Percentiles rank a stretch among this genome's conserved stretches.
These are phyloP conservation scores for Trilocha varians DNA, from an alignment of 2,888 invertebrate genomes.

Conservation along the genomic window DNA sequence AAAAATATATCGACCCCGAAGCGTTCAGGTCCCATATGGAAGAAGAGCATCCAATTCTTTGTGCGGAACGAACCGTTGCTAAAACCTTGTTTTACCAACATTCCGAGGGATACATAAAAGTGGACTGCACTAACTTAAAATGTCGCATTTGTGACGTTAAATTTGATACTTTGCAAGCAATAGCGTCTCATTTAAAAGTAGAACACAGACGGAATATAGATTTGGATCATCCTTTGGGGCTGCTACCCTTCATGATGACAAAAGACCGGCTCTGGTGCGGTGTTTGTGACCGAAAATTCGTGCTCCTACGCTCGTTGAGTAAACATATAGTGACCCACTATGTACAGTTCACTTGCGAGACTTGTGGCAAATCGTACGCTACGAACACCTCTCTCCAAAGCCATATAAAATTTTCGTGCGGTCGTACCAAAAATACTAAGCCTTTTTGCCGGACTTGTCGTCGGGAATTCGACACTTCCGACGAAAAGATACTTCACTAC, in stretches of 20 bases:
- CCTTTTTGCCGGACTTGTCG: slow-evolving; percentile 31
- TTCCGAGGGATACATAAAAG: slow-evolving; percentile 27
- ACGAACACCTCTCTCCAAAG: slow-evolving; percentile 30
- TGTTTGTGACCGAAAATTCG: too few relatives aligned
- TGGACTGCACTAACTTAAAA: slow-evolving; percentile 38
- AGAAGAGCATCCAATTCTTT: slow-evolving; percentile 13
- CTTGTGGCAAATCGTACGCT: slow-evolving; percentile 44
- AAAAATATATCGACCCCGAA: slow-evolving; percentile 40
- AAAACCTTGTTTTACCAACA: background rate
- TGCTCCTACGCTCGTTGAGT: slow-evolving; percentile 35
- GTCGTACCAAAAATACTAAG: slow-evolving; percentile 18
- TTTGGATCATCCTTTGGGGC: too few relatives aligned
- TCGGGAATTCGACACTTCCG: slow-evolving; percentile 25
- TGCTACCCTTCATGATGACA: slow-evolving; percentile 32
- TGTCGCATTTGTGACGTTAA: slow-evolving; percentile 34
- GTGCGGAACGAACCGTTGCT: too few relatives aligned
- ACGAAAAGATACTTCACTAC: slow-evolving; percentile 29
- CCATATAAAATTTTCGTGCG: slow-evolving; percentile 24
- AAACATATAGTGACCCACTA: slow-evolving; percentile 43
- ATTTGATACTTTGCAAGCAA: slow-evolving; percentile 22
- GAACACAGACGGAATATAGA: too few relatives aligned
- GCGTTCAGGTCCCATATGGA: slow-evolving; percentile 24
- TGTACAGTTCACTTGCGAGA: slow-evolving; percentile 40
- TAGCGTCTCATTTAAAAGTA: slow-evolving; percentile 29
- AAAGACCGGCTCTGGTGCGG: slow-evolving; percentile 29